These are phyloP conservation scores for Echinarachnius parma DNA, from an alignment of 53 echinoderm and acorn worm species.

Conservation along the genomic window DNA sequence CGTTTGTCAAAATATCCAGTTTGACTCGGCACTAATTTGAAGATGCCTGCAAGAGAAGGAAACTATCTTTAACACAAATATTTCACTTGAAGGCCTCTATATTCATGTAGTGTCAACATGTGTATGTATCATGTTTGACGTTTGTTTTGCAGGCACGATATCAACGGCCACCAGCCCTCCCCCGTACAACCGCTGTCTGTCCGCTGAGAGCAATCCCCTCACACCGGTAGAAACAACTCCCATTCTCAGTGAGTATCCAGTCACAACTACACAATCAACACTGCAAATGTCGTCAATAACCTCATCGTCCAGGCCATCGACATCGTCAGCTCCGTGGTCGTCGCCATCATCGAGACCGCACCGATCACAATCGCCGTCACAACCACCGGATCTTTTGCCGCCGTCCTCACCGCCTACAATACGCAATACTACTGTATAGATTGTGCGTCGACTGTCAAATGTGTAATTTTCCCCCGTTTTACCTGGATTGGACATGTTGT, in stretches of 20 bases:
- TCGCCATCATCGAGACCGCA: neutral
- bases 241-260: conserved; percentile 3
- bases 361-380: neutral
- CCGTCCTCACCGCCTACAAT: neutral
- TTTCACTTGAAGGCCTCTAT: too few relatives aligned
- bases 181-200: conserved; percentile 33
- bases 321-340: neutral
- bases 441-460: neutral
- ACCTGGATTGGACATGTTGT: too few relatives aligned
- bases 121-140: too few relatives aligned
- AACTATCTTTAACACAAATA: too few relatives aligned
- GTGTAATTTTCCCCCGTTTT: neutral
- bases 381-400: neutral
- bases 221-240: conserved; percentile 19
- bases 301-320: neutral
- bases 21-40: too few relatives aligned
- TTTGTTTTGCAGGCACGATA: conserved; percentile 27
- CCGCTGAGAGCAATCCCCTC: conserved; percentile 8
- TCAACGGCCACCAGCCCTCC: conserved; percentile 31
- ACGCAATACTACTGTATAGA: conserved; percentile 22
- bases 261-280: neutral
- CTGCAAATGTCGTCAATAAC: neutral
- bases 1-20: too few relatives aligned
- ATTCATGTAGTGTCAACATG: too few relatives aligned
- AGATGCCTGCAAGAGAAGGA: too few relatives aligned